Percentiles rank a stretch among this genome's conserved stretches.
Conservation (phyloP, 2,797 vertebrate species). For the Myripristis murdjan region DNA sequence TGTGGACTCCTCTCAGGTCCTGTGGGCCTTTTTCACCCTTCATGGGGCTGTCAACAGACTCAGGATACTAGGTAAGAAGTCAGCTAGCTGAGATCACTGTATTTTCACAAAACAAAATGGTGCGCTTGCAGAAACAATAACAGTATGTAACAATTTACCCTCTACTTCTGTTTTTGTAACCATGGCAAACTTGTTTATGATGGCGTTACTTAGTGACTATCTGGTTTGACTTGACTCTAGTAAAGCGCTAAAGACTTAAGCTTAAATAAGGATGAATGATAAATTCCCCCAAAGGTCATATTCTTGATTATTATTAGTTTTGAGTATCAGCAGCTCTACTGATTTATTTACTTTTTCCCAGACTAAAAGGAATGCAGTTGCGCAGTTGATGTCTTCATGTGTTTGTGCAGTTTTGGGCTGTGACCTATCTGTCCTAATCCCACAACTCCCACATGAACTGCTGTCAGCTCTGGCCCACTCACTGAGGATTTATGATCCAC, state of each 20-base stretch:
- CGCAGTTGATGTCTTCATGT: conserved; percentile 52
- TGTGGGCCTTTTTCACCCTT: conserved; percentile 97
- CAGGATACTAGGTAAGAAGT: conserved; percentile 91
- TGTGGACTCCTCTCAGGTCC: conserved; percentile 95
- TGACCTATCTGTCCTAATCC: conserved; percentile 59
- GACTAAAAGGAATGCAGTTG: conserved; percentile 64
- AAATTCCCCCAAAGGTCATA: conserved; percentile 20
- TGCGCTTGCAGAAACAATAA: not conserved
- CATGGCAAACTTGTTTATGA: too few species aligned
- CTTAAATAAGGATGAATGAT: conserved; percentile 24
- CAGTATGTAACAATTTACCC: not conserved
- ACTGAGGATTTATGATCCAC: conserved; percentile 36
- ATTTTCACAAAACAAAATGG: not conserved
- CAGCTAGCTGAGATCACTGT: not conserved
- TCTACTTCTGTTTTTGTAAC: not conserved
- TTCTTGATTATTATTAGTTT: conserved; percentile 26
- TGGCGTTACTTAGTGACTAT: not conserved
- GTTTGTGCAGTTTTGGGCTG: conserved; percentile 50
- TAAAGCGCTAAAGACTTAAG: too few species aligned
- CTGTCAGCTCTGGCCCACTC: conserved; percentile 48
- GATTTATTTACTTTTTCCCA: conserved; percentile 61
- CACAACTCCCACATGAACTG: conserved; percentile 63
- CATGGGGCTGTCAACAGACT: conserved; percentile 96
- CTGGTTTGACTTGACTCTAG: not conserved
- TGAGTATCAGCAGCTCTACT: conserved; percentile 2